Percentiles rank a stretch among this genome's conserved stretches.
These are phyloP conservation scores for Biston betularia DNA, from an alignment of 2,888 invertebrate species.

Conservation along the genomic window DNA sequence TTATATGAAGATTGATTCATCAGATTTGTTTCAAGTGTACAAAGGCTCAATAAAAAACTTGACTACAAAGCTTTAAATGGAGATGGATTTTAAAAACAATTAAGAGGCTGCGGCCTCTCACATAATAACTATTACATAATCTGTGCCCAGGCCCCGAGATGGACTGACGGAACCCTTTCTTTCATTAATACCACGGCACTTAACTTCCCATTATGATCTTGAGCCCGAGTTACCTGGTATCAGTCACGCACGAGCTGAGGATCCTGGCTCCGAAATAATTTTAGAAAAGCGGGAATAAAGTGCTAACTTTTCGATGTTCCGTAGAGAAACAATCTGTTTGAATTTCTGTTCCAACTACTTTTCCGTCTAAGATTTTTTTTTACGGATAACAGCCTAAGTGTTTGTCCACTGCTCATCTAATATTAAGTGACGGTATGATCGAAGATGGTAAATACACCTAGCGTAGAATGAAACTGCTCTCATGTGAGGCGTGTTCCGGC, in stretches of 20 bases:
- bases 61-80: conserved; percentile 20
- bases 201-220: conserved; percentile 65
- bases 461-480: too few relatives aligned
- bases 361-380: too few relatives aligned
- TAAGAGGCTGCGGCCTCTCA: conserved; percentile 28
- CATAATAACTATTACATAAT: not conserved
- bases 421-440: too few relatives aligned
- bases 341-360: not conserved
- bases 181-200: conserved; percentile 74
- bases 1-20: not conserved
- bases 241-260: conserved; percentile 68
- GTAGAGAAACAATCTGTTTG: not conserved
- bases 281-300: conserved; percentile 23
- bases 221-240: conserved; percentile 58
- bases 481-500: too few relatives aligned
- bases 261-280: conserved; percentile 27
- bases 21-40: not conserved
- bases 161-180: conserved; percentile 30
- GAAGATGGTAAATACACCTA: too few relatives aligned
- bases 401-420: too few relatives aligned
- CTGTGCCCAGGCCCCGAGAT: conserved; percentile 12
- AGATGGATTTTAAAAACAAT: conserved; percentile 37
- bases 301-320: conserved; percentile 9
- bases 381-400: too few relatives aligned
- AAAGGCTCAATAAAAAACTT: not conserved